phyloP scores from a whole-genome alignment of 2,797 vertebrate genomes.

The Notamacropus eugenii region DNA sequence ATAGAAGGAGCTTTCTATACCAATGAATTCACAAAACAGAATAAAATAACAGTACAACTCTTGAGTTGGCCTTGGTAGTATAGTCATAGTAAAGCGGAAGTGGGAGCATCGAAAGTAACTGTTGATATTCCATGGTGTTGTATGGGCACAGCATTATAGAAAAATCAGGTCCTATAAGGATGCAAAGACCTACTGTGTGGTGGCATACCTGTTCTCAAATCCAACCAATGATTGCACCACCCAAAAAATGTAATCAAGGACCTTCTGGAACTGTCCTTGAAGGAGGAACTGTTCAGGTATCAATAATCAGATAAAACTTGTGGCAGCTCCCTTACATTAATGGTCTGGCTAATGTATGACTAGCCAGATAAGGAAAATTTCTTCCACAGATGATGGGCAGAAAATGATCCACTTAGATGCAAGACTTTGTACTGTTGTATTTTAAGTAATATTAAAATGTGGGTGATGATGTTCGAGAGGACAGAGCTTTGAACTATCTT shows the following conservation, averaged over 20 bases:
- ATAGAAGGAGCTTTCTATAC: background rate
- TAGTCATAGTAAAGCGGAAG: background rate
- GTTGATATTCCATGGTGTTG: background rate
- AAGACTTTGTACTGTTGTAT: background rate
- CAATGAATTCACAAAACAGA: background rate
- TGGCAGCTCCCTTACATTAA: background rate
- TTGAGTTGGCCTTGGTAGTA: background rate
- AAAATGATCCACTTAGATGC: background rate
- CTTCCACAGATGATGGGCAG: background rate
- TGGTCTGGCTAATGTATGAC: background rate
- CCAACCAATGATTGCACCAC: background rate
- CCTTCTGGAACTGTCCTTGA: background rate
- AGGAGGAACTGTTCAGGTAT: background rate
- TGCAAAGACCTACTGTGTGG: background rate
- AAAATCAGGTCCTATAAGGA: background rate
- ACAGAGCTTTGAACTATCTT: background rate
- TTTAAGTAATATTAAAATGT: background rate
- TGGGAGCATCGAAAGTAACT: background rate
- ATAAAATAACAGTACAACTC: background rate
- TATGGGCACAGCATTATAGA: background rate
- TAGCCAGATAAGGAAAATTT: background rate
- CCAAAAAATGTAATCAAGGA: background rate
- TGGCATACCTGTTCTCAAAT: background rate
- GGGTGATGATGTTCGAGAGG: background rate
- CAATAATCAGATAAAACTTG: background rate